phyloP scores from a whole-genome alignment of 2,888 invertebrate genomes.

The Beris morrisii region DNA sequence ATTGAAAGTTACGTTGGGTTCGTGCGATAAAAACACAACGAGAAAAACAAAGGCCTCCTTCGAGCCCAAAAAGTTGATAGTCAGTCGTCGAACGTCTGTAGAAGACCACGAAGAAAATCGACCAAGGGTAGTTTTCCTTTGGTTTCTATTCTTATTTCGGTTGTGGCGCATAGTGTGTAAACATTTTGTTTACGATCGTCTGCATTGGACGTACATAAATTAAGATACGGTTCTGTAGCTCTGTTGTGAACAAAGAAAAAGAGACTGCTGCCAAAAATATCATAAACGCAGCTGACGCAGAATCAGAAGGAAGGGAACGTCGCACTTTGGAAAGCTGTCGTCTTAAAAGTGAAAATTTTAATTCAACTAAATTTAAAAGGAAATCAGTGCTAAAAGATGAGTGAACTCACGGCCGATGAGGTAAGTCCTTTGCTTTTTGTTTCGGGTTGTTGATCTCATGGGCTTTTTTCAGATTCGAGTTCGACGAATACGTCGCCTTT shows the following conservation, averaged over 20 bases:
- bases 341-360: neutral
- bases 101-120: neutral
- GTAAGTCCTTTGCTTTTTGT: slow-evolving; percentile 60
- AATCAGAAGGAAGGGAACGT: slow-evolving; percentile 19
- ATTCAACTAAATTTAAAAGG: too few relatives aligned
- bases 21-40: neutral
- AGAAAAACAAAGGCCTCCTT: slow-evolving; percentile 1
- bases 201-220: neutral
- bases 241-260: slow-evolving; percentile 25
- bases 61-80: slow-evolving; percentile 5
- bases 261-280: slow-evolving; percentile 26
- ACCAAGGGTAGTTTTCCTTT: neutral
- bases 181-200: neutral
- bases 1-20: neutral
- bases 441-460: neutral
- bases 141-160: neutral
- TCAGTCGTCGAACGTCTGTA: neutral
- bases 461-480: slow-evolving; percentile 38
- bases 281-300: slow-evolving; percentile 29
- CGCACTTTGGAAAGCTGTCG: slow-evolving; percentile 8
- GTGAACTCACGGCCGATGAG: slow-evolving; percentile 88
- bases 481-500: slow-evolving; percentile 38
- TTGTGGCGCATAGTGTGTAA: neutral
- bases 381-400: slow-evolving; percentile 57
- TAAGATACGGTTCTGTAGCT: neutral